A percentile compares a stretch with the other conserved stretches of the same genome.
Evolutionary conservation across 2,797 vertebrate species (phyloP).

Genomic region (Hephaestus fuliginosus): DNA sequence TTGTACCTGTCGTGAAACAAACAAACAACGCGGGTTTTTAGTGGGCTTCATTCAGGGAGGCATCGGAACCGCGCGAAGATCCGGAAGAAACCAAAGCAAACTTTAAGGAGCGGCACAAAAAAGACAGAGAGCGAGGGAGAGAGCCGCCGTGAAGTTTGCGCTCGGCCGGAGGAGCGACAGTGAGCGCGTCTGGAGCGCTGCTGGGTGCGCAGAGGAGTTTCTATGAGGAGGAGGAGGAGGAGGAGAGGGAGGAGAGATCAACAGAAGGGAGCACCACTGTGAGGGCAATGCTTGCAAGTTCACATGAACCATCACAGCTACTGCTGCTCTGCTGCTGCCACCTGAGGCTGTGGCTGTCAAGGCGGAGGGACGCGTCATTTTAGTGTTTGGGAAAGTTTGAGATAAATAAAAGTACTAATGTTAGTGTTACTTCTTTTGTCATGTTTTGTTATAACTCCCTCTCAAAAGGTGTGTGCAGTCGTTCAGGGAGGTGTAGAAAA

Average conservation of each 20-base stretch:
- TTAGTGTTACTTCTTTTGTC: neutral
- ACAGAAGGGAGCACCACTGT: neutral
- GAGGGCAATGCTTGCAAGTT: neutral
- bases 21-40: neutral
- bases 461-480: neutral
- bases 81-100: too few species aligned
- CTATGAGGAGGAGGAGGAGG: conserved; percentile 14
- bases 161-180: neutral
- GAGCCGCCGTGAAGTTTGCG: neutral
- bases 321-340: neutral
- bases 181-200: conserved; percentile 45
- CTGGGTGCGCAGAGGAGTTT: conserved; percentile 28
- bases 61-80: neutral
- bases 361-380: neutral
- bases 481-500: neutral
- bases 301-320: conserved; percentile 4
- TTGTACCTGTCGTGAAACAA: conserved; percentile 32
- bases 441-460: neutral
- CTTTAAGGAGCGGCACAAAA: too few species aligned
- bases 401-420: neutral
- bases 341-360: neutral
- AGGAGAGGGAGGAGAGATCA: conserved; percentile 28
- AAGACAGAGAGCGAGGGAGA: neutral
- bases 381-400: neutral
- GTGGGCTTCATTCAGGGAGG: neutral